Evolutionary conservation across 2,797 vertebrate genomes (phyloP).

Genomic region (Sebastes dallii): DNA sequence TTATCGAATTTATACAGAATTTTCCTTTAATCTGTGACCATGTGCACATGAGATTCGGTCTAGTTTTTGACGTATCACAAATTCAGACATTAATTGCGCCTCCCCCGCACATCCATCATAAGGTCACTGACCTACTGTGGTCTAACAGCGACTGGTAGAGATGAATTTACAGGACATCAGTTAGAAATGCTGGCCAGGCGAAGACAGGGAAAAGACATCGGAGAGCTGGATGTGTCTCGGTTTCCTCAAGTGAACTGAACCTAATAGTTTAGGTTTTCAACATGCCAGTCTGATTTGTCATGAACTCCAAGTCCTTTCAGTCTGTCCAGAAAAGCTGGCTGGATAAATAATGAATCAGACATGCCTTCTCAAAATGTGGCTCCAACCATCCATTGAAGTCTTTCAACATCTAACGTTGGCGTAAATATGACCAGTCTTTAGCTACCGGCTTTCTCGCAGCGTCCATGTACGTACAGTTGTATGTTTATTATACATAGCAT

Average conservation of each 20-base stretch:
- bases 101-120: background rate
- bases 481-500: constrained; percentile 7
- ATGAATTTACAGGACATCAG: background rate
- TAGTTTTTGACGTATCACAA: background rate
- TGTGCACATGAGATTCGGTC: background rate
- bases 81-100: background rate
- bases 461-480: constrained; percentile 3
- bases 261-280: constrained; percentile 47
- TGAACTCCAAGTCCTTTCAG: constrained; percentile 30
- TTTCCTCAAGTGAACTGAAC: constrained; percentile 26
- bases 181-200: background rate
- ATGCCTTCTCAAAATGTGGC: constrained; percentile 19
- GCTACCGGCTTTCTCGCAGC: constrained; percentile 21
- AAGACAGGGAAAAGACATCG: constrained; percentile 2
- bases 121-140: background rate
- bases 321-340: constrained; percentile 17
- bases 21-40: background rate
- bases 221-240: background rate
- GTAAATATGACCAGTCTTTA: constrained; percentile 7
- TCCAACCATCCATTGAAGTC: constrained; percentile 10
- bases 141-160: background rate
- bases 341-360: constrained; percentile 44
- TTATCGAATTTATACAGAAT: too few species aligned
- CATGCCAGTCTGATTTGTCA: constrained; percentile 55
- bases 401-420: background rate